Base-by-base conservation (phyloP, 1,140 invertebrate genomes). In the Bombus fervidus region DNA sequence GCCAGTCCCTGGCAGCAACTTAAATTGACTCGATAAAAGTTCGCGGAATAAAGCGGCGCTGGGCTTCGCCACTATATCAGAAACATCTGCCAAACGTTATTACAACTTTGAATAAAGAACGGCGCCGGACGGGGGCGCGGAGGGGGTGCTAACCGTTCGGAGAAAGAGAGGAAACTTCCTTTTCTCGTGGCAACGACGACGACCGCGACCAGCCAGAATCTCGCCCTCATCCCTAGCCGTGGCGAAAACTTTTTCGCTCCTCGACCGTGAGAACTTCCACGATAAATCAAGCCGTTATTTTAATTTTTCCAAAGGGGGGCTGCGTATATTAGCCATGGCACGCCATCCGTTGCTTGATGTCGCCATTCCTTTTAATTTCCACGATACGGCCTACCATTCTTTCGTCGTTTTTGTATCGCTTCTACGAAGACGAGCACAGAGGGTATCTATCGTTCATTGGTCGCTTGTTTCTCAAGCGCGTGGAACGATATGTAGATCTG, bases 21-120 rank as follows among this genome's bases (percentile, higher is more conserved):
- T 95, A 94, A 95, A 95, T 95, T 95, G 94, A 92, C 92, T 94
- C 94, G 94, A 95, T 95, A 95, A 95, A 95, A 95, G 94, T 95
- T 95, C 88, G 92, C 88, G 91, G 92, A 94, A 94, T 94, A 95
- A 95, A 95, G 92, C 91, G 92, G 92, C 89, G 64, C 91, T 85
- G 80, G 75, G 88, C 88, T 87, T 86, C 79, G 89, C 90, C 89
- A 93, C 93, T 95, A 95, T 94, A 95, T 95, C 94, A 94, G 92
- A 94, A 94, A 95, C 94, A 95, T 95, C 95, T 95, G 94, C 94
- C 95, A 95, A 95, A 95, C 93, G 94, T 95, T 95, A 95, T 95
- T 95, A 95, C 94, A 95, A 95, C 93, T 95, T 95, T 95, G 94
- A 95, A 95, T 95, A 95, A 95, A 95, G 94, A 95, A 95, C 92